Evolutionary conservation across 2,888 invertebrate species (phyloP), one percentile per base, ranked within the genome.

Genomic region (Lamproptera curius): DNA sequence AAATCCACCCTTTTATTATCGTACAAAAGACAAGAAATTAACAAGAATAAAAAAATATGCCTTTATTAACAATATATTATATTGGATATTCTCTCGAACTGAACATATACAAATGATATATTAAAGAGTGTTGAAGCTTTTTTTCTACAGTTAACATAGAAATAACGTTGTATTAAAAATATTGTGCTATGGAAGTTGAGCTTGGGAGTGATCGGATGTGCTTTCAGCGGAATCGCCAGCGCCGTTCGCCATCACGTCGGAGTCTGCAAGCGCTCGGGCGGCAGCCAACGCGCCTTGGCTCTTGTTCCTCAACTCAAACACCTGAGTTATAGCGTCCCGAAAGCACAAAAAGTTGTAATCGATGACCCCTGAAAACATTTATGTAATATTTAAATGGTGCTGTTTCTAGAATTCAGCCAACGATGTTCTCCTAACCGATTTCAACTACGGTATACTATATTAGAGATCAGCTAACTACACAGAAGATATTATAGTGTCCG

Each of bases 311-410:
- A 95, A 75, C 71, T 97, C 97, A 81, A 99, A 98, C 15, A 99
- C 97, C 80, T 97, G 95, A 62, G 97, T 96, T 59, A 99, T 98
- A 11, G 97, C 98, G 76, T 97, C 94, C 31, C 98, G 95, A 81
- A 99, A 98, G 83, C 97, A 97, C 57, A 97, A 89, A 73, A 99
- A 99, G 80, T 99, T 99, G 87, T 98, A 99, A 82, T 99, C 98
- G 67, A 99, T 99, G 43, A 99, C 94, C 65, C 97, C 96, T 97
- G 84, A 90, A 58, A 58, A 6, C 6, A 31, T 28, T 28, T 28
- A 10, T 28, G 0, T 8, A 33, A 40, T 26, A 50, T 10, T 28
- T 28, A n/a, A n/a, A n/a, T n/a, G n/a, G n/a, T n/a, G n/a, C n/a
- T n/a, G n/a, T n/a, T n/a, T n/a, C n/a, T n/a, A n/a, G n/a, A n/a